Evolutionary conservation across 2,797 vertebrate species (phyloP), one percentile per base, ranked within the genome.

Genomic region (Parauchenoglanis punctatus): DNA sequence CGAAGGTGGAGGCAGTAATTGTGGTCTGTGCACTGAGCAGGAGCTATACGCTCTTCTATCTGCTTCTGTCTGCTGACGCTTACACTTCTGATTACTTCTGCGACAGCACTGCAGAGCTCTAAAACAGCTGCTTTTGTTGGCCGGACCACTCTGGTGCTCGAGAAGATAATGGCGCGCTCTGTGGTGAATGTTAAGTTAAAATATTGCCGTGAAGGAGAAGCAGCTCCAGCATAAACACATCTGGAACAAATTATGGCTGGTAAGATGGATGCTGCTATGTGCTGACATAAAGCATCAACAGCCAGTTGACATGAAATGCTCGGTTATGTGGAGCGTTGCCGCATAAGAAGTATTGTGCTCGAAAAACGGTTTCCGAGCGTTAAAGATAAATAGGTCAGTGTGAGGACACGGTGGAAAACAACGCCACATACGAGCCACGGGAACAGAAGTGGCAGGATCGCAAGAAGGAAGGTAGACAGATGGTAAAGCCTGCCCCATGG

Each of bases 401-500:
- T 8, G 46, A 44, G 76, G 65, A 81, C 85, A 54, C 35, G 7
- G 18, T 25, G 46, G 68, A 75, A 81, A 40, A 54, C 12, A 23
- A 76, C 15, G 46, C 46, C n/a, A 76, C 40, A 63, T 44, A 73
- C 17, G 52, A 85, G 83, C 70, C n/a, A 68, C n/a, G 3, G 63
- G 63, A 52, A 67, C 40, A 67, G 81, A 67, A 72, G 83, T 49
- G 46, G 31, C 63, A n/a, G 75, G 52, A 58, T 61, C 25, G 85
- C 84, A 81, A 88, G 86, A 89, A 89, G 84, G 58, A 87, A 67
- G 75, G 20, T 70, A 89, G 92, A 92, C 95, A 96, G 95, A 96
- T 95, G 94, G 94, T 92, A 87, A 91, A 91, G 91, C 86, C 91
- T 87, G 90, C 90, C 86, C 70, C 86, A 68, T 77, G 86, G 4